Evolutionary conservation across 2,797 vertebrate genomes (phyloP).

Genomic region (Anguilla obscura): DNA sequence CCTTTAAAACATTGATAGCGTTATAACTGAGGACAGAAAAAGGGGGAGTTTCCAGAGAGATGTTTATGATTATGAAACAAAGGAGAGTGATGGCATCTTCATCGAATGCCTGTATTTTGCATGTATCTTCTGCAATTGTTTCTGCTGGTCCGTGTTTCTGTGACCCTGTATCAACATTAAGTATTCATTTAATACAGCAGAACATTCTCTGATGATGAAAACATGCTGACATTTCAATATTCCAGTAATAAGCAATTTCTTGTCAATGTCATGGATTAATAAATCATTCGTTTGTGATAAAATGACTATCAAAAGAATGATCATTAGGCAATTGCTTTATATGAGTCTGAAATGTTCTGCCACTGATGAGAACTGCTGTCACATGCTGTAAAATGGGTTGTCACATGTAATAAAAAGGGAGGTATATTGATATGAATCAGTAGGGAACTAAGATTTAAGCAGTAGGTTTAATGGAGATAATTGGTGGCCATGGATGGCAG

Average conservation of each 20-base stretch:
- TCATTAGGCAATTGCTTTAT: background rate
- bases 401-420: background rate
- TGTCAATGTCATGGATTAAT: background rate
- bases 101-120: background rate
- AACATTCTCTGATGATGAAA: background rate
- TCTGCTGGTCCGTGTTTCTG: background rate
- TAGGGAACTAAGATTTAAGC: background rate
- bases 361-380: too few species aligned
- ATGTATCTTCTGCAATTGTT: background rate
- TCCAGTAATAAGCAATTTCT: background rate
- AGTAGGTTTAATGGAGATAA: background rate
- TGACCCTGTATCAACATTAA: background rate
- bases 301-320: background rate
- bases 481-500: background rate
- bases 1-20: too few species aligned
- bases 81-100: background rate
- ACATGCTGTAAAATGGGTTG: background rate
- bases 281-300: background rate
- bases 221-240: background rate
- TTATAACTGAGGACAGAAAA: too few species aligned
- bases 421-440: background rate
- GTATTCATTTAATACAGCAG: background rate
- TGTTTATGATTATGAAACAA: too few species aligned
- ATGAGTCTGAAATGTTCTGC: background rate
- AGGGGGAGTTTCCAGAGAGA: too few species aligned